Conservation (phyloP, 35 echinoderm and acorn worm genomes). For the Ophioderma brevispina region DNA sequence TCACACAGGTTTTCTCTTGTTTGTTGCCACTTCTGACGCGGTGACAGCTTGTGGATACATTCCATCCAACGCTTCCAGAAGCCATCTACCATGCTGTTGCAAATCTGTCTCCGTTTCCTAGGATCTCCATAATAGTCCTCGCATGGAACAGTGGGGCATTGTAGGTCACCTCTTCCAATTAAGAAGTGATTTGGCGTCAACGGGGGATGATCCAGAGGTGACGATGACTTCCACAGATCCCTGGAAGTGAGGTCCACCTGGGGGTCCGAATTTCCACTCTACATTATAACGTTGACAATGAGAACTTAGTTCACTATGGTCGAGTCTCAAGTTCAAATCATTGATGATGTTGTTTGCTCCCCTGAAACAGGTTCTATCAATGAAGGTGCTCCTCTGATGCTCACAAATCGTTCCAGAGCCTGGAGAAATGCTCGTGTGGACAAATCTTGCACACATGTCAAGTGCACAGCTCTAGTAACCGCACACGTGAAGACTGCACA, state of each 20-base stretch:
- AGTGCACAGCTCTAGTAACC: conserved; percentile 74
- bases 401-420: conserved; percentile 52
- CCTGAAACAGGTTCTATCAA: conserved; percentile 30
- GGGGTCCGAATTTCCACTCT: conserved; percentile 65
- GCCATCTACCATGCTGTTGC: conserved; percentile 70
- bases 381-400: conserved; percentile 32
- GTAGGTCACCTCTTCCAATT: conserved; percentile 84
- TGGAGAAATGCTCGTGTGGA: conserved; percentile 73
- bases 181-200: conserved; percentile 85
- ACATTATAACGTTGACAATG: conserved; percentile 45
- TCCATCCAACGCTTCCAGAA: conserved; percentile 62
- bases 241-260: conserved; percentile 61
- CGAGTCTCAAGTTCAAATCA: conserved; percentile 29
- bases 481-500: conserved; percentile 79
- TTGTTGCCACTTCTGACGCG: conserved; percentile 50
- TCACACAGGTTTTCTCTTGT: conserved; percentile 43
- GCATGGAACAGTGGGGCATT: conserved; percentile 49
- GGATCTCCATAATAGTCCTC: conserved; percentile 31
- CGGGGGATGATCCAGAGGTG: conserved; percentile 71
- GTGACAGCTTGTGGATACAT: conserved; percentile 71
- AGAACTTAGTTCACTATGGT: conserved; percentile 30
- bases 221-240: conserved; percentile 77
- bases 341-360: conserved; percentile 42
- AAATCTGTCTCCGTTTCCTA: conserved; percentile 76
- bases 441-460: conserved; percentile 78